Percentiles rank a stretch among this genome's conserved stretches.
These are phyloP conservation scores for Drosophila ogumai DNA, from an alignment of 1,140 invertebrate genomes.

Conservation along the genomic window DNA sequence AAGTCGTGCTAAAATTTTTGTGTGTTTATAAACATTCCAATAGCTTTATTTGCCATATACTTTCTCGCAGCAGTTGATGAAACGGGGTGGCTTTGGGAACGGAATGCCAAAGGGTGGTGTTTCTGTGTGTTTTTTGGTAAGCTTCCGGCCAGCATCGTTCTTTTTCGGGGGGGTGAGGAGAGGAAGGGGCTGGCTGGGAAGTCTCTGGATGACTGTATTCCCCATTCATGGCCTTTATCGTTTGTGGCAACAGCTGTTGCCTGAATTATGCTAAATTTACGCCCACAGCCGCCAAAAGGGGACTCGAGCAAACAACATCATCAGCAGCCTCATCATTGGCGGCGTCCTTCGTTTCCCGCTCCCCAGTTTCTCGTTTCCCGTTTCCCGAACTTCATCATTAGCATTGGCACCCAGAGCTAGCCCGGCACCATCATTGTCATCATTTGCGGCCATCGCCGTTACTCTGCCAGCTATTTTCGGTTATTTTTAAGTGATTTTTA, in stretches of 20 bases:
- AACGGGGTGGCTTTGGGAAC: constrained; percentile 16
- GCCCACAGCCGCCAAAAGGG: constrained; percentile 62
- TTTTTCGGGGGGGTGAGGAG: background rate
- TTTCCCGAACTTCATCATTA: constrained; percentile 45
- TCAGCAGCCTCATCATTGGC: constrained; percentile 21
- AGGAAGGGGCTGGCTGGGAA: background rate
- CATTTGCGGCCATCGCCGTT: constrained; percentile 45
- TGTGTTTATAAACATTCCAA: constrained; percentile 80
- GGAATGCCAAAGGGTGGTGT: constrained; percentile 29
- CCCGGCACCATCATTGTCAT: constrained; percentile 41
- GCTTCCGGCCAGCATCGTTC: constrained; percentile 50
- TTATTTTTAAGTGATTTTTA: constrained; percentile 83
- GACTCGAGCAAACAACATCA: constrained; percentile 55
- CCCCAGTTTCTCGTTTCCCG: background rate
- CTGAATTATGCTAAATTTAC: constrained; percentile 82
- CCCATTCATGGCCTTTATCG: constrained; percentile 81
- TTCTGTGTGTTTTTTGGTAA: constrained; percentile 27
- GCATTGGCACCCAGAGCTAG: constrained; percentile 17
- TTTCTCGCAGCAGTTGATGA: constrained; percentile 13
- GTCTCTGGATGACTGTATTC: constrained; percentile 52
- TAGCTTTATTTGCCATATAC: constrained; percentile 65
- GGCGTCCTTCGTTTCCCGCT: constrained; percentile 6
- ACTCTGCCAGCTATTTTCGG: constrained; percentile 68
- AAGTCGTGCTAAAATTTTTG: constrained; percentile 74
- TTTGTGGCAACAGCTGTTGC: constrained; percentile 82